Evolutionary conservation across 2,888 invertebrate genomes (phyloP).

Genomic region (Agonopterix arenella): DNA sequence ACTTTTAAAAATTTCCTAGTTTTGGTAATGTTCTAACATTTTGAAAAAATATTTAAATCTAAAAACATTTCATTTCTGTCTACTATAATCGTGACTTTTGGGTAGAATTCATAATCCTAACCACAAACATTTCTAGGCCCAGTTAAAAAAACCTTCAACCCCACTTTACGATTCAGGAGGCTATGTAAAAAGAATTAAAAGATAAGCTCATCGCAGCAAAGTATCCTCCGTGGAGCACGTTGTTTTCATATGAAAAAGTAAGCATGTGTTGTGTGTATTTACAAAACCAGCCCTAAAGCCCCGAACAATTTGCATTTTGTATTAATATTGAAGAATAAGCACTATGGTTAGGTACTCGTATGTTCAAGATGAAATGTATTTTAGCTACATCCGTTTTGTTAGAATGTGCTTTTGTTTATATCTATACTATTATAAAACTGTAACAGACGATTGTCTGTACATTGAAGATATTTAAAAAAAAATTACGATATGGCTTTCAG

Average conservation of each 20-base stretch:
- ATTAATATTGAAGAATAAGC: slow-evolving; percentile 48
- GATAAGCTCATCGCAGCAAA: slow-evolving; percentile 24
- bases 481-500: too few relatives aligned
- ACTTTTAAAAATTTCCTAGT: too few relatives aligned
- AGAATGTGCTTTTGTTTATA: too few relatives aligned
- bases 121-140: not conserved
- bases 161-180: slow-evolving; percentile 4
- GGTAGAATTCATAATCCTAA: not conserved
- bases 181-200: slow-evolving; percentile 24
- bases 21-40: too few relatives aligned
- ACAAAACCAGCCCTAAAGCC: slow-evolving; percentile 33
- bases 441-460: too few relatives aligned
- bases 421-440: too few relatives aligned
- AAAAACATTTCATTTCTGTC: too few relatives aligned
- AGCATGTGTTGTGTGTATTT: slow-evolving; percentile 17
- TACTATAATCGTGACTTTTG: not conserved
- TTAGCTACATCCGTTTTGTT: slow-evolving; percentile 15
- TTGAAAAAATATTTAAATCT: too few relatives aligned
- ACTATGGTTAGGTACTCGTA: slow-evolving; percentile 17
- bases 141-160: not conserved
- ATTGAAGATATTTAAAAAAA: too few relatives aligned
- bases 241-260: slow-evolving; percentile 39
- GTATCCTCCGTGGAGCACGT: slow-evolving; percentile 27
- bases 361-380: slow-evolving; percentile 29
- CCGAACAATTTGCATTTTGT: slow-evolving; percentile 53